A percentile compares a stretch with the other conserved stretches of the same genome.
Conservation (phyloP, 2,888 invertebrate genomes). For the Serrognathus titanus region DNA sequence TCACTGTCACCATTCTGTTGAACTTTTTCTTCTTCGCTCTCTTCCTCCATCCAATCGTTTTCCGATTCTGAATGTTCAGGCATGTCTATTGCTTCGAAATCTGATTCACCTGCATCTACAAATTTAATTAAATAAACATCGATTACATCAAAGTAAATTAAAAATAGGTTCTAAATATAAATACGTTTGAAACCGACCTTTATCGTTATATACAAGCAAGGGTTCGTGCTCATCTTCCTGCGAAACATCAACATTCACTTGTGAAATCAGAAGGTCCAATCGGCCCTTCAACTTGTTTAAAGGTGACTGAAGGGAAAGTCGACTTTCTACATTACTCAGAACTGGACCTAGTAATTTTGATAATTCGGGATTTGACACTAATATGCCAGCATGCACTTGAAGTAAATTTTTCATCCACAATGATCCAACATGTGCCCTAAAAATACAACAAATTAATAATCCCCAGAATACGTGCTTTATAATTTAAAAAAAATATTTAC, state of each 20-base stretch:
- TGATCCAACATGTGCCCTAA: constrained; percentile 53
- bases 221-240: constrained; percentile 49
- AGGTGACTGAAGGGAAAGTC: constrained; percentile 53
- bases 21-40: constrained; percentile 35
- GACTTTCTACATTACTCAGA: constrained; percentile 56
- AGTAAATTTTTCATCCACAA: constrained; percentile 61
- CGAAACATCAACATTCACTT: constrained; percentile 48
- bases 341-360: constrained; percentile 55
- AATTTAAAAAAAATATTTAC: constrained; percentile 35
- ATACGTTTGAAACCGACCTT: constrained; percentile 41
- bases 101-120: constrained; percentile 42
- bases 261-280: constrained; percentile 57
- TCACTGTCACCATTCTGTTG: constrained; percentile 21
- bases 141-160: no score
- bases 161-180: not conserved
- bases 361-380: constrained; percentile 61
- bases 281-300: constrained; percentile 59
- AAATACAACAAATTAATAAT: constrained; percentile 22
- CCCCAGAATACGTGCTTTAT: not conserved
- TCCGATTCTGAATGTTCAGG: constrained; percentile 39
- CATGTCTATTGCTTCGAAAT: constrained; percentile 38
- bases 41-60: constrained; percentile 45
- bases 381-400: constrained; percentile 57
- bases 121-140: not conserved
- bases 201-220: constrained; percentile 56